Base-by-base conservation (phyloP, 2,113 vertebrate species). In the Hipposideros armiger region DNA sequence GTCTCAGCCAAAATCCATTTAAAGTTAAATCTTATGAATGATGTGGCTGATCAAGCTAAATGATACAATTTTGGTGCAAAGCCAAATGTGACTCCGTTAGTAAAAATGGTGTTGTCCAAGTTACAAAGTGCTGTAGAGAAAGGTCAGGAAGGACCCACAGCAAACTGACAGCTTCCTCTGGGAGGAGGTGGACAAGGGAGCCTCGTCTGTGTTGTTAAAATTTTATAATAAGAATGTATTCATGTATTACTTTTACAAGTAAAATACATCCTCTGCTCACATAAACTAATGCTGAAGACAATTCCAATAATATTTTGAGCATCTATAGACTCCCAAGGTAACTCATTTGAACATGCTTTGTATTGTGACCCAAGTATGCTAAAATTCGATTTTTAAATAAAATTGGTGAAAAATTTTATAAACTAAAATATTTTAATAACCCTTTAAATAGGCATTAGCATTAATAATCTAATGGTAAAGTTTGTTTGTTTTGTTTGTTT, bases 371-470 rank as follows among this genome's bases (percentile, higher is more conserved):
- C 64, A 52, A 84, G n/a, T 20, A n/a, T 40, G 22, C 36, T 45
- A 58, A 95, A 78, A 60, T 45, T 30, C 54, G 26, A 56, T 30
- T 82, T 82, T 89, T 19, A 54, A 77, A 66, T 77, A 87, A 92
- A 54, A 84, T 66, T 36, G 20, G 74, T 52, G 19, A 66, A 92
- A 76, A 77, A 30, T 30, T 40, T 73, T 67, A 87, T n/a, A 26
- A 81, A 58, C 14, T 40, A 62, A 30, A 82, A 90, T 6, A 32
- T 15, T 36, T 78, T 62, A 88, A 66, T 60, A 67, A 66, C 20
- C 40, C 90, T 85, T 87, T 69, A 95, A 73, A 66, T 80, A 60
- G 42, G n/a, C 14, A 74, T 84, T 84, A 50, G 6, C 54, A 81
- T 76, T 86, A 92, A 66, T 73, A 87, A 54, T 87, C 8, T 54